phyloP scores from a whole-genome alignment of 2,888 invertebrate species.

The Philereme transversata region DNA sequence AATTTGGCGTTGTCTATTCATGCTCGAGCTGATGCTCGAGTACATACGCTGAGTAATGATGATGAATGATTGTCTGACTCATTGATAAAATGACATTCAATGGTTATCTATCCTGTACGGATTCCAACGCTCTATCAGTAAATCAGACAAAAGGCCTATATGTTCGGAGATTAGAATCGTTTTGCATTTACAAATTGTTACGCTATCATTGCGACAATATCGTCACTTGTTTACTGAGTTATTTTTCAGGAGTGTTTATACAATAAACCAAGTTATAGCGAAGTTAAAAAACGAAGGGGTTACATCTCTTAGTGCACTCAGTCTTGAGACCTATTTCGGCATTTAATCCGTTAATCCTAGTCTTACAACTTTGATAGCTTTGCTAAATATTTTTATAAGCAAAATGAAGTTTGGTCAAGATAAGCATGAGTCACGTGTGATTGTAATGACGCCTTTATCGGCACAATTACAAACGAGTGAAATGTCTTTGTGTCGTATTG shows the following conservation, averaged over 20 bases:
- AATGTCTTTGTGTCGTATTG: conserved; percentile 61
- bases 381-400: too few species aligned
- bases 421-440: conserved; percentile 11
- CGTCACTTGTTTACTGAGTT: too few species aligned
- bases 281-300: too few species aligned
- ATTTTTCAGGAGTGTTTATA: too few species aligned
- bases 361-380: too few species aligned
- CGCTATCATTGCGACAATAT: conserved; percentile 7
- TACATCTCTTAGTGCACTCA: too few species aligned
- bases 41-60: conserved; percentile 69
- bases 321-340: too few species aligned
- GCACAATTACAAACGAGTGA: conserved; percentile 60
- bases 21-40: conserved; percentile 49
- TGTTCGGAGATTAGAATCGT: conserved; percentile 13
- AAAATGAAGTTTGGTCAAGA: not conserved
- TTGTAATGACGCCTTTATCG: conserved; percentile 49
- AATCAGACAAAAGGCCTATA: conserved; percentile 25
- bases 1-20: conserved; percentile 58
- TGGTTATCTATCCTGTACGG: conserved; percentile 51
- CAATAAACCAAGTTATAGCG: too few species aligned
- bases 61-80: conserved; percentile 66
- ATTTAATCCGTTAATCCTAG: too few species aligned
- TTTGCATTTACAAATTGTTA: conserved; percentile 20
- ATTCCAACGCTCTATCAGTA: conserved; percentile 19
- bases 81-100: conserved; percentile 63